Conservation (phyloP, 2,888 invertebrate species). For the Eupelmus urozonus region DNA sequence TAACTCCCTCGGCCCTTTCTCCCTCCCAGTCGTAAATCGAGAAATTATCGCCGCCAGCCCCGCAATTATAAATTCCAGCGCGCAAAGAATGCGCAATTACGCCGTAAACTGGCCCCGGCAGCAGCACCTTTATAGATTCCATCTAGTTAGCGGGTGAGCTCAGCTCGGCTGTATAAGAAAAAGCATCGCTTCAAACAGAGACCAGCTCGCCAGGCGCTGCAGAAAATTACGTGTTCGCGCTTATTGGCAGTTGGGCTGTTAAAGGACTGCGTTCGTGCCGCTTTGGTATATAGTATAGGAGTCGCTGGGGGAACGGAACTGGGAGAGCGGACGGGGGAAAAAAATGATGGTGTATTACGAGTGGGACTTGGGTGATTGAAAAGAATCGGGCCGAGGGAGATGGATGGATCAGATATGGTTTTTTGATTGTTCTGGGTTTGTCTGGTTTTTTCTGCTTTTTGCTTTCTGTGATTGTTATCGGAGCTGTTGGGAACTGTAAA, state of each 20-base stretch:
- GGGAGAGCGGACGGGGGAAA: neutral
- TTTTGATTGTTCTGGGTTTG: no score
- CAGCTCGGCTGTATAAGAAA: no score
- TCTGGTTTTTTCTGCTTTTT: no score
- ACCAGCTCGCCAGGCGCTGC: no score
- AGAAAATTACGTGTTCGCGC: conserved; percentile 74
- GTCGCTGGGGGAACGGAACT: neutral
- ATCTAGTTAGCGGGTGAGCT: conserved; percentile 23
- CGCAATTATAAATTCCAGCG: conserved; percentile 47
- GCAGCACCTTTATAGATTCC: conserved; percentile 22
- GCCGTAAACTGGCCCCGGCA: conserved; percentile 26
- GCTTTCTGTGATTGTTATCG: no score
- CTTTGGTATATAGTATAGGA: no score
- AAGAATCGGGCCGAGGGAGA: no score
- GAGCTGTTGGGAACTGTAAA: no score
- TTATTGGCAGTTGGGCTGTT: conserved; percentile 72
- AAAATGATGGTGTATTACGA: neutral
- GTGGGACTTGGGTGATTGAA: neutral
- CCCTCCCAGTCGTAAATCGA: conserved; percentile 29
- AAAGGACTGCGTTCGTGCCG: conserved; percentile 52
- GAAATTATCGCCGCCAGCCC: conserved; percentile 40
- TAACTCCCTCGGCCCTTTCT: no score
- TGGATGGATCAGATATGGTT: no score
- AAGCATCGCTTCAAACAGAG: no score
- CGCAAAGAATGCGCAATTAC: conserved; percentile 25